Percentiles rank a stretch among this genome's conserved stretches.
phyloP scores from a whole-genome alignment of 1,140 invertebrate genomes.

The Melanaphis sacchari region DNA sequence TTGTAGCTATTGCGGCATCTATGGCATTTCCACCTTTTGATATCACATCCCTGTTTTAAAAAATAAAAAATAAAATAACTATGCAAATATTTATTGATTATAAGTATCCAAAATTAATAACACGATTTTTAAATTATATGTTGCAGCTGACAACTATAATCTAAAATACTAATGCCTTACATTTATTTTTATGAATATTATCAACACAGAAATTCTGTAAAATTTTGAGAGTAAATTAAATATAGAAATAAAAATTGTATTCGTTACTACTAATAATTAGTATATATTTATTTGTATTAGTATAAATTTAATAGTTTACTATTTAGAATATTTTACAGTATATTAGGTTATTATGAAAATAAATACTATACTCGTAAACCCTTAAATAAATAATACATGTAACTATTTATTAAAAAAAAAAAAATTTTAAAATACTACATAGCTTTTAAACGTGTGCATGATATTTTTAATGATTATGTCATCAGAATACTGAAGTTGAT shows the following conservation, averaged over 20 bases:
- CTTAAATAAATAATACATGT: too few species aligned
- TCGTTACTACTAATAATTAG: neutral
- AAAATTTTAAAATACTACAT: neutral
- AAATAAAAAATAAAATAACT: neutral
- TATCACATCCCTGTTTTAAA: slow-evolving; percentile 68
- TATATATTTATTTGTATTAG: too few species aligned
- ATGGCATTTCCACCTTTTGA: slow-evolving; percentile 77
- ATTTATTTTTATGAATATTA: too few species aligned
- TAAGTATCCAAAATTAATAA: neutral
- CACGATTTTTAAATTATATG: neutral
- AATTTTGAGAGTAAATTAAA: neutral
- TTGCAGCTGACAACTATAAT: neutral
- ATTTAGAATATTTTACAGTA: neutral
- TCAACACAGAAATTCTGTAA: neutral
- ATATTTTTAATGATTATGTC: neutral
- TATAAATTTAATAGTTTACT: neutral
- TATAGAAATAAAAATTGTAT: neutral
- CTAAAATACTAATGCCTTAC: neutral
- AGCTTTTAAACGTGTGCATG: neutral
- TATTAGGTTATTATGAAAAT: neutral
- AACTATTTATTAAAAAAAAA: neutral
- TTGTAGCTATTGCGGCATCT: slow-evolving; percentile 80
- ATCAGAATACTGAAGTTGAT: neutral
- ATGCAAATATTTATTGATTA: neutral
- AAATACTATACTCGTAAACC: neutral